A percentile compares a stretch with the other conserved stretches of the same genome.
Conservation (phyloP, 2,888 invertebrate species). For the Apeira syringaria region DNA sequence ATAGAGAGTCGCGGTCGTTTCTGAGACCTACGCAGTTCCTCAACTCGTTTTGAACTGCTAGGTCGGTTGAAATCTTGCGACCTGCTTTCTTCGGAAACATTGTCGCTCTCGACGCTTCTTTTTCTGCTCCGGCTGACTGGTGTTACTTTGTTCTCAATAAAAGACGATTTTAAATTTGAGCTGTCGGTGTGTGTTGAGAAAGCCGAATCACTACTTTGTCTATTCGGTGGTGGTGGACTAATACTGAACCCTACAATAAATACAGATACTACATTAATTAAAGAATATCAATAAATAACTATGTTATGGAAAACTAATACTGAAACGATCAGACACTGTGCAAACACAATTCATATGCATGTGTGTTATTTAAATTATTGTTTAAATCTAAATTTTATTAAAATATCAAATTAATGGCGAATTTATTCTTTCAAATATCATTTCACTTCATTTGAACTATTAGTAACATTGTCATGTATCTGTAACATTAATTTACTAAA, state of each 20-base stretch:
- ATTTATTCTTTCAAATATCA: no score
- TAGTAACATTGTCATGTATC: no score
- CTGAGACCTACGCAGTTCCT: constrained; percentile 55
- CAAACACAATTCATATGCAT: no score
- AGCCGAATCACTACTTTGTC: constrained; percentile 77
- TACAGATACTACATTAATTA: no score
- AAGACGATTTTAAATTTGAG: constrained; percentile 57
- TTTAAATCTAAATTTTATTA: no score
- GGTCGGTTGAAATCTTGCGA: constrained; percentile 55
- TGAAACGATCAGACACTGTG: no score
- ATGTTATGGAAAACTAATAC: no score
- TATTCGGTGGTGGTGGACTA: constrained; percentile 61
- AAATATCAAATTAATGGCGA: no score
- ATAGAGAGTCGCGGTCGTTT: constrained; percentile 52
- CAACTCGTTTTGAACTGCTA: constrained; percentile 58
- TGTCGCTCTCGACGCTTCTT: constrained; percentile 65
- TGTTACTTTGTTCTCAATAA: constrained; percentile 50
- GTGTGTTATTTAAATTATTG: no score
- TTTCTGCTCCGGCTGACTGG: constrained; percentile 54
- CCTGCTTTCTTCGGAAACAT: constrained; percentile 55
- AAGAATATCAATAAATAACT: no score
- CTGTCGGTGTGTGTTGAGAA: constrained; percentile 71
- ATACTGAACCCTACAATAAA: constrained; percentile 66
- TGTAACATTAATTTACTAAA: no score
- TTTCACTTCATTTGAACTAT: no score